Evolutionary conservation across 2,113 vertebrate species (phyloP), one percentile per base, ranked within the genome.

Genomic region (Gymnogyps californianus): DNA sequence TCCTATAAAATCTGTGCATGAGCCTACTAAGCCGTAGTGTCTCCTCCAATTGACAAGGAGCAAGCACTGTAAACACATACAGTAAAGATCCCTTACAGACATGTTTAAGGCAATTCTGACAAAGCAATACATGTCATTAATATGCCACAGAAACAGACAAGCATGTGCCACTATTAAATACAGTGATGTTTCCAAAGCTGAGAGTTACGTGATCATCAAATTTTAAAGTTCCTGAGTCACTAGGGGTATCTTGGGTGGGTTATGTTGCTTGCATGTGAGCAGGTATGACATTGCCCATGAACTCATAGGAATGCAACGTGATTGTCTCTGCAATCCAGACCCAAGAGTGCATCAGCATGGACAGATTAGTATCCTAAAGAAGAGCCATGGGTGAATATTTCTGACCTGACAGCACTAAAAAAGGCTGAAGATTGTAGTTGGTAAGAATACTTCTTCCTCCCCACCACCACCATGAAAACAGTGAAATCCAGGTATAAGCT

Each of bases 1-100:
- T 98, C 93, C 91, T 96, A 98, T 97, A 98, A 98, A 98, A 96
- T 62, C 59, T 74, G 72, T 87, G 70, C 88, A n/a, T 92, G 86
- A 96, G 80, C 64, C 83, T 51, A 31, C 95, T 97, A 96, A 98
- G 89, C 90, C 29, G 5, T 38, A n/a, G 44, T 93, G 95, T 98
- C 96, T 98, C 97, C 80, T 98, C 70, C 96, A 96, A 92, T 82
- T 94, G 97, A 67, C 57, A 81, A 86, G 85, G 79, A 78, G 70
- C 71, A 93, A 94, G 44, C 62, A 91, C 91, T 69, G 74, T 96
- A 97, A 97, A 97, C 52, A 89, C 16, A 14, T 95, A 96, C 74
- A 89, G 94, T 94, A 91, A 95, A 93, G 34, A 83, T 74, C 70
- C 47, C 71, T 91, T 82, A 34, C 57, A 62, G 57, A 59, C 22